These are phyloP conservation scores for Limnephilus rhombicus DNA, from an alignment of 2,888 invertebrate genomes.

Conservation along the genomic window DNA sequence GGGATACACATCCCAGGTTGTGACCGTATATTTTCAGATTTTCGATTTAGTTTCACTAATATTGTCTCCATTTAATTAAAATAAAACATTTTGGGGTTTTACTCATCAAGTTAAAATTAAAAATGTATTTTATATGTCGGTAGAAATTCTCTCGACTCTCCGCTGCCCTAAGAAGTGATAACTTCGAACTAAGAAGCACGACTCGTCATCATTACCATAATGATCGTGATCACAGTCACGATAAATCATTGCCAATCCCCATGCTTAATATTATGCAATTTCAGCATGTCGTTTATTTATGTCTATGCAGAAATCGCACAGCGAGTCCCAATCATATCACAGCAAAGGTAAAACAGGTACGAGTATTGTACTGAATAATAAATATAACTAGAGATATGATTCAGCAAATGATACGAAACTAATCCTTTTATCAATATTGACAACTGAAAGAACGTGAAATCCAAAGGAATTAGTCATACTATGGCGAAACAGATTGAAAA, in stretches of 20 bases:
- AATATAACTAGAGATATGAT: not conserved
- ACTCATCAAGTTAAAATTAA: too few relatives aligned
- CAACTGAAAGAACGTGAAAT: not conserved
- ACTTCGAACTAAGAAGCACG: not conserved
- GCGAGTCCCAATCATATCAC: not conserved
- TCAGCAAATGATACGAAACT: not conserved
- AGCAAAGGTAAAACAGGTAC: not conserved
- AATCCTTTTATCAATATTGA: not conserved
- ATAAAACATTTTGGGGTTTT: too few relatives aligned
- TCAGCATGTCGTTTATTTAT: not conserved
- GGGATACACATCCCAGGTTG: too few relatives aligned
- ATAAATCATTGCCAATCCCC: not conserved
- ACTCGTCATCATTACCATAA: not conserved
- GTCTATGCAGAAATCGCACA: not conserved
- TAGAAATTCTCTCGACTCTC: not conserved
- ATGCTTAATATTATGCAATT: not conserved
- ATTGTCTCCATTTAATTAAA: too few relatives aligned
- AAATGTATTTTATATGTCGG: too few relatives aligned
- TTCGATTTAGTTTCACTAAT: too few relatives aligned
- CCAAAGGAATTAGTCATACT: not conserved
- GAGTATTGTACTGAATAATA: not conserved
- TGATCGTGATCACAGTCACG: slow-evolving; percentile 5
- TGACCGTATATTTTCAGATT: too few relatives aligned
- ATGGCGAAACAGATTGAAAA: not conserved
- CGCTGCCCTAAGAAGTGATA: not conserved